Evolutionary conservation across 2,113 vertebrate species (phyloP).

Genomic region (Calidris pugnax): DNA sequence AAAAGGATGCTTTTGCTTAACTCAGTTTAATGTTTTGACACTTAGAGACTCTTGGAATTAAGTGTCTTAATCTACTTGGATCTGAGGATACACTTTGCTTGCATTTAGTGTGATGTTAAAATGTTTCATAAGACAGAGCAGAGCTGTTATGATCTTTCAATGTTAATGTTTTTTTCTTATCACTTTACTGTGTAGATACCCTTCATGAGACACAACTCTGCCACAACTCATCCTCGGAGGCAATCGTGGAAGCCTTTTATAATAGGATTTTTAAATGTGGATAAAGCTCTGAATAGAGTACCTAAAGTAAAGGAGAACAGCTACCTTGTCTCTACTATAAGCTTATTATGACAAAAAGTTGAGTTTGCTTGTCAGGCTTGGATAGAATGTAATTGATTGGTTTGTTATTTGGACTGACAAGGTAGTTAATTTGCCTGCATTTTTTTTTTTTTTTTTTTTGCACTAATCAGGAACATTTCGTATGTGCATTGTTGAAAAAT

Average conservation of each 20-base stretch:
- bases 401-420: conserved; percentile 79
- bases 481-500: conserved; percentile 76
- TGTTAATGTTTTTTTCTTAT: conserved; percentile 86
- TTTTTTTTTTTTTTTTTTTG: conserved; percentile 49
- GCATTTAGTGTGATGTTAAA: conserved; percentile 71
- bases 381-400: conserved; percentile 77
- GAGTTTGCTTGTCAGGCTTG: conserved; percentile 76
- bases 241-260: conserved; percentile 82
- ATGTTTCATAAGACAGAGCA: conserved; percentile 79
- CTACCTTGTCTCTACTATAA: conserved; percentile 76
- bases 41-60: neutral
- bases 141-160: conserved; percentile 77
- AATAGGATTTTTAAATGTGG: conserved; percentile 79
- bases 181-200: conserved; percentile 86
- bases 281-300: conserved; percentile 78
- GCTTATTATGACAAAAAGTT: conserved; percentile 72
- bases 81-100: conserved; percentile 56
- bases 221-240: conserved; percentile 84
- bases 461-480: conserved; percentile 76
- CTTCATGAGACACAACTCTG: conserved; percentile 85
- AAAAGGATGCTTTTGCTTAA: conserved; percentile 5
- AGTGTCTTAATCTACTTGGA: conserved; percentile 31
- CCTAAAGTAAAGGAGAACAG: conserved; percentile 80
- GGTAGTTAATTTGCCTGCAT: conserved; percentile 76
- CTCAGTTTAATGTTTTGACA: neutral